Base-by-base conservation (phyloP, 2,888 invertebrate species). In the Nowickia ferox region DNA sequence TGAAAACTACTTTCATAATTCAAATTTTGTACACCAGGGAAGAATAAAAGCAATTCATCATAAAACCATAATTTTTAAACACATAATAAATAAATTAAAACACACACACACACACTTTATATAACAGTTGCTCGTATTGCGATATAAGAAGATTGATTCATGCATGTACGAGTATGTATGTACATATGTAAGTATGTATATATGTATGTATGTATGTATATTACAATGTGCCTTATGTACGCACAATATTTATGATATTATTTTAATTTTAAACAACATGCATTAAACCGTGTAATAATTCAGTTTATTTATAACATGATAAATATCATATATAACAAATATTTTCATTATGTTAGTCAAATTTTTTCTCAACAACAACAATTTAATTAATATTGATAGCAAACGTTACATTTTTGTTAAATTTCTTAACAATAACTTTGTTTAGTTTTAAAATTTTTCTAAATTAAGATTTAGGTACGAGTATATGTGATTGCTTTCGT, bases 51-150 rank as follows among this genome's bases (percentile, higher is more conserved):
- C 57, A 72, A 84, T 76, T 57, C 59, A 80, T 80, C 84, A 84
- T 72, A 61, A 84, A 83, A 48, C 84, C 44, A 80, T 80, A 71
- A 48, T 65, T 53, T 76, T 80, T 38, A 80, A 84, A 57, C 15
- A 57, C 10, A 84, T 80, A 86, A 84, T 76, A 68, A 84, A 76
- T 78, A 69, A 71, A 80, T 76, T 75, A 53, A 51, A 79, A 59
- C 66, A 48, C 71, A 48, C 8, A 46, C 11, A 68, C 66, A 48
- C 71, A 48, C 8, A 46, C 11, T 57, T 48, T 40, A 59, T 30
- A 42, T 75, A 63, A 71, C 46, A 80, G 61, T 19, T 63, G 57
- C 44, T 57, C 46, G 63, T 68, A 40, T 61, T 30, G 30, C 6
- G 30, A 30, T 30, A 30, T 30, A 30, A 30, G 30, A 30, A 71